phyloP scores from a whole-genome alignment of 1,140 invertebrate genomes.

The Leptestheria dahalacensis region DNA sequence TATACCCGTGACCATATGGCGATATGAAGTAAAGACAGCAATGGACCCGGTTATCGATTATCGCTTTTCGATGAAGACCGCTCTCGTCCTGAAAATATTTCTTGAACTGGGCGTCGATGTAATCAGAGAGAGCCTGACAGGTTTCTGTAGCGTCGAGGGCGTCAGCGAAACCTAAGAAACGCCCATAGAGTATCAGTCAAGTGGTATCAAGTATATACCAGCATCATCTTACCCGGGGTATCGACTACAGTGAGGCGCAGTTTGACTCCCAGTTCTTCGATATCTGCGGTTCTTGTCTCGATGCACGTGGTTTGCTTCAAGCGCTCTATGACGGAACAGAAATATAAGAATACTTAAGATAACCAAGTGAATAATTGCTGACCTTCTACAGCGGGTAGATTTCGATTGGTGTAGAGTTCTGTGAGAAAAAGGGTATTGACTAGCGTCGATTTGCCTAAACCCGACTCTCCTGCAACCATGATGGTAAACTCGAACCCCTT shows the following conservation, averaged over 20 bases:
- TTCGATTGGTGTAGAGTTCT: constrained; percentile 78
- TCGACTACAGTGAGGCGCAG: constrained; percentile 81
- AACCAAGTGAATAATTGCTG: constrained; percentile 20
- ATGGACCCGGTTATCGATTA: constrained; percentile 83
- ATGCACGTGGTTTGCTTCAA: constrained; percentile 75
- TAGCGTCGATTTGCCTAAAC: constrained; percentile 92
- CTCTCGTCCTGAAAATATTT: constrained; percentile 79
- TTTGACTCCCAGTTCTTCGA: constrained; percentile 83
- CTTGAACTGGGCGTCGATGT: constrained; percentile 89
- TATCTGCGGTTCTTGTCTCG: constrained; percentile 83
- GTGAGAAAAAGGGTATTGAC: constrained; percentile 96
- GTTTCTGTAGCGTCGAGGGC: constrained; percentile 14
- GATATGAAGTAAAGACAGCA: constrained; percentile 99
- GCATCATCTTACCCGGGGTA: constrained; percentile 71
- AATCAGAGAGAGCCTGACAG: constrained; percentile 57
- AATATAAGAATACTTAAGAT: not conserved
- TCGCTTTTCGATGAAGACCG: constrained; percentile 77
- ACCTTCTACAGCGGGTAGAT: constrained; percentile 73
- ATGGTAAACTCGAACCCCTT: constrained; percentile 96
- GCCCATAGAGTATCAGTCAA: not conserved
- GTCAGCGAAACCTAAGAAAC: constrained; percentile 49
- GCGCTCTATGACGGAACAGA: constrained; percentile 44
- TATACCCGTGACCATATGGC: constrained; percentile 89
- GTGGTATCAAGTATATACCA: constrained; percentile 7
- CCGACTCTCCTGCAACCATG: constrained; percentile 92